Evolutionary conservation across 2,113 vertebrate genomes (phyloP).

Genomic region (Lamprologus sp.): DNA sequence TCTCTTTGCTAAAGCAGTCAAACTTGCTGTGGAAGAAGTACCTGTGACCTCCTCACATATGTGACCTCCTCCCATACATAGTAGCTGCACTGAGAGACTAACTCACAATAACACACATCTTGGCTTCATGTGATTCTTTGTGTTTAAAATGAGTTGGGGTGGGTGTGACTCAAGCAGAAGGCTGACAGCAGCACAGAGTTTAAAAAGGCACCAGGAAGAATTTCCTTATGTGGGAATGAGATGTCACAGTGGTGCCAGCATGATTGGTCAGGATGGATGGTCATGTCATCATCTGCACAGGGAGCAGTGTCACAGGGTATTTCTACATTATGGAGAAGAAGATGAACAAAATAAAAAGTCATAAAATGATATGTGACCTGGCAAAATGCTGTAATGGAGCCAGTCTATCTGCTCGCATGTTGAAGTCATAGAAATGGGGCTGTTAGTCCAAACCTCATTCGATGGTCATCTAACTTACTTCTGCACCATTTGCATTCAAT

Average conservation of each 20-base stretch:
- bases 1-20: neutral
- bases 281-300: neutral
- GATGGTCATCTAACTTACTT: neutral
- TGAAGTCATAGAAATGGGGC: neutral
- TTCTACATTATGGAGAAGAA: neutral
- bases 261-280: neutral
- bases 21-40: neutral
- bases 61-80: neutral
- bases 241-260: neutral
- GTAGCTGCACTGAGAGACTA: neutral
- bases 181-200: neutral
- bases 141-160: neutral
- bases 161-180: neutral
- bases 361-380: neutral
- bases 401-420: neutral
- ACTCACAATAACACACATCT: neutral
- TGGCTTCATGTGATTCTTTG: neutral
- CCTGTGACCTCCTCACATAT: neutral
- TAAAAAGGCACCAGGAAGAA: neutral
- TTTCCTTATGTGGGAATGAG: neutral
- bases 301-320: neutral
- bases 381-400: neutral
- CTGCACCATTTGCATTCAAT: neutral
- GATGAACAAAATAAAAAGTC: neutral
- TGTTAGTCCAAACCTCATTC: neutral